A percentile compares a stretch with the other conserved stretches of the same genome.
These are phyloP conservation scores for Adrianichthys oophorus DNA, from an alignment of 2,797 vertebrate genomes.

Conservation along the genomic window DNA sequence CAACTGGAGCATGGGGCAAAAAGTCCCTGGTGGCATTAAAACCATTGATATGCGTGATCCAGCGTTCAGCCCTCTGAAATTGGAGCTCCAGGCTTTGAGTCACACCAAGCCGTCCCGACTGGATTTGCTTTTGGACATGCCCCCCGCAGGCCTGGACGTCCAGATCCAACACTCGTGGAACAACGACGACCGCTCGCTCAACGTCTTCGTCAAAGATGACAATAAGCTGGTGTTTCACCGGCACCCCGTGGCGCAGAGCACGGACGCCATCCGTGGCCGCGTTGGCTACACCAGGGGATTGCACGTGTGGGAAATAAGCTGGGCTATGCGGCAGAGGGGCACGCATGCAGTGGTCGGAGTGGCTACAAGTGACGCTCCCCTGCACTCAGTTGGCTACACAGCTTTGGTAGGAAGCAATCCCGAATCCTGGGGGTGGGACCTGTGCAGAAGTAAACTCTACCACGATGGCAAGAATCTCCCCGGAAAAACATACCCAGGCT, in stretches of 20 bases:
- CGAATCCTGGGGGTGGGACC: constrained; percentile 99
- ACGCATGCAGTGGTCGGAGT: constrained; percentile 96
- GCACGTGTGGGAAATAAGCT: constrained; percentile 98
- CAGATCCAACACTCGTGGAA: constrained; percentile 96
- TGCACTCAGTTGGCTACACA: constrained; percentile 96
- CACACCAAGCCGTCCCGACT: constrained; percentile 92
- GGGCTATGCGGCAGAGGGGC: constrained; percentile 96
- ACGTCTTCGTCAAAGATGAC: constrained; percentile 97
- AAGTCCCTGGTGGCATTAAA: constrained; percentile 97
- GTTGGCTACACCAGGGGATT: constrained; percentile 96
- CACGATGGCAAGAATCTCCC: constrained; percentile 96
- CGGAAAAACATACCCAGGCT: constrained; percentile 91
- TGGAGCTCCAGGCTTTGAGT: constrained; percentile 91
- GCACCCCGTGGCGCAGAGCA: constrained; percentile 98
- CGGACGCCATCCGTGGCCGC: constrained; percentile 91
- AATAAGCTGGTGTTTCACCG: constrained; percentile 96
- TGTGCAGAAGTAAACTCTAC: constrained; percentile 95
- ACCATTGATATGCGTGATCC: constrained; percentile 98
- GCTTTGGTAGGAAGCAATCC: constrained; percentile 93
- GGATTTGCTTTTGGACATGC: constrained; percentile 96
- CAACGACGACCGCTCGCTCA: constrained; percentile 93
- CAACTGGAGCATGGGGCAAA: constrained; percentile 91
- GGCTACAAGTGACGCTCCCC: constrained; percentile 87
- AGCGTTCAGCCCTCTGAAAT: constrained; percentile 88
- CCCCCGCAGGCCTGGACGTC: constrained; percentile 78